Conservation (phyloP, 2,888 invertebrate species). For the Adineta ricciae region DNA sequence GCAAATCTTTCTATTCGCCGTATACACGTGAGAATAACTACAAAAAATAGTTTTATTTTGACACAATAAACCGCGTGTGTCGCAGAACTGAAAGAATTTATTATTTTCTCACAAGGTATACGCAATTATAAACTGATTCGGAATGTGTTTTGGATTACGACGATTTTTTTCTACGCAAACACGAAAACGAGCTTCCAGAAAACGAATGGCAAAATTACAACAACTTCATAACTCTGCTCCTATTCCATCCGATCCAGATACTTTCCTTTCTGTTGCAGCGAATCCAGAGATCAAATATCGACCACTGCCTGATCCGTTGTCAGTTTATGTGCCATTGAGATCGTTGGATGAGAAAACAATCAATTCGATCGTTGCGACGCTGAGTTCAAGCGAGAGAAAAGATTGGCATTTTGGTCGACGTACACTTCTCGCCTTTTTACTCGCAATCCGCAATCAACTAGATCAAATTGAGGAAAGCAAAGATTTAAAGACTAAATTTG, state of each 20-base stretch:
- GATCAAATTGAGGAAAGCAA: not conserved
- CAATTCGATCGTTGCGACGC: not conserved
- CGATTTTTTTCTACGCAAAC: not conserved
- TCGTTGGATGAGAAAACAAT: not conserved
- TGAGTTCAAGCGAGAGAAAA: not conserved
- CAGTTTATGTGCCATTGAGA: not conserved
- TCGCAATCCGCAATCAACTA: not conserved
- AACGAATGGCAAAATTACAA: not conserved
- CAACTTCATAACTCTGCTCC: not conserved
- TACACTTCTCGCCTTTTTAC: not conserved
- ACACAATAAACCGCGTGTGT: no score
- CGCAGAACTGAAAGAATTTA: no score
- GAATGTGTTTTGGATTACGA: not conserved
- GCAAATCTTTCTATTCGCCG: no score
- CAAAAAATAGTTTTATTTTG: no score
- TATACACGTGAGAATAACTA: no score
- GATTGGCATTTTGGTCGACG: not conserved
- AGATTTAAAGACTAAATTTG: not conserved
- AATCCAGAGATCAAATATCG: not conserved
- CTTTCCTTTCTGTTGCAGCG: not conserved
- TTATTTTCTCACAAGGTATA: no score
- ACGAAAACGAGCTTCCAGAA: no score
- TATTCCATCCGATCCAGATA: not conserved
- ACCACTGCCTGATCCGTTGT: conserved; percentile 2
- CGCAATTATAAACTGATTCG: no score